These are phyloP conservation scores for Sycophila sp. DNA, from an alignment of 1,140 invertebrate species.

Conservation along the genomic window DNA sequence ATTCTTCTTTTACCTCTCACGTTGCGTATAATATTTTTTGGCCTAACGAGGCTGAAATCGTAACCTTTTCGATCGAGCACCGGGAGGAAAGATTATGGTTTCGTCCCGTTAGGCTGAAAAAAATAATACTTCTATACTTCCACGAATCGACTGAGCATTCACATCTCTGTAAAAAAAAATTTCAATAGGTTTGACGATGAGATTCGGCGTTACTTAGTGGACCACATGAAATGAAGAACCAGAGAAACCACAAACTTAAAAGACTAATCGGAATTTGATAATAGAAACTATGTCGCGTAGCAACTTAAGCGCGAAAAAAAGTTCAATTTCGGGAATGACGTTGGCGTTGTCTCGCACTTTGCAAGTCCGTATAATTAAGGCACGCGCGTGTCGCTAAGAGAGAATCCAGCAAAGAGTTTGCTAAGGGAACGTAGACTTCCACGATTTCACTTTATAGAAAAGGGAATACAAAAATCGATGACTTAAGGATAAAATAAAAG, in stretches of 20 bases:
- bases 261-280: conserved; percentile 22
- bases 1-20: no score
- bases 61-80: no score
- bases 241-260: conserved; percentile 9
- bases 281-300: neutral
- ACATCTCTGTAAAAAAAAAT: no score
- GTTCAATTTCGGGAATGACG: neutral
- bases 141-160: no score
- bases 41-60: no score
- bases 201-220: conserved; percentile 24
- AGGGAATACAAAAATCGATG: conserved; percentile 8
- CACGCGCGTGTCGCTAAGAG: neutral
- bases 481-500: conserved; percentile 17
- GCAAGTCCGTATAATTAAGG: conserved; percentile 19
- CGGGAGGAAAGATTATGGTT: no score
- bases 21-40: no score
- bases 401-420: no score
- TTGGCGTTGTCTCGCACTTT: conserved; percentile 8
- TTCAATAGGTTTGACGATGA: neutral
- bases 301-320: neutral
- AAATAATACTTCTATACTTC: no score
- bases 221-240: conserved; percentile 22
- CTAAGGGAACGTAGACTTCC: neutral
- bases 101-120: no score
- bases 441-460: neutral